Conservation (phyloP, 2,113 vertebrate genomes). For the Cinclus mexicanus region DNA sequence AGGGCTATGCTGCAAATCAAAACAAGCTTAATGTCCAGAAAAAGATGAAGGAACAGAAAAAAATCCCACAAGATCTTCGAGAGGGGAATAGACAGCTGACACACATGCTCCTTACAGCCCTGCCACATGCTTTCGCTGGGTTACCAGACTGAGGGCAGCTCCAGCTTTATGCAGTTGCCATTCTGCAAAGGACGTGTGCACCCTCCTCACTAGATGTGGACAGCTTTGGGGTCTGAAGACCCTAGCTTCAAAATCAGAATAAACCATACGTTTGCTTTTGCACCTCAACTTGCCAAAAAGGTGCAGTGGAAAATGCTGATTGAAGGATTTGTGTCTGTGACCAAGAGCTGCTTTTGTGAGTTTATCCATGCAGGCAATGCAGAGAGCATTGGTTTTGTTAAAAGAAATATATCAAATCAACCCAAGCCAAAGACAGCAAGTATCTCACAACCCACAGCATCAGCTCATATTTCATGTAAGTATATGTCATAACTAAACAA, state of each 20-base stretch:
- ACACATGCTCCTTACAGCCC: neutral
- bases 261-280: neutral
- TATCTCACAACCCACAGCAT: neutral
- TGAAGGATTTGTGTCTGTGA: neutral
- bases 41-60: neutral
- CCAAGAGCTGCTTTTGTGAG: neutral
- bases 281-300: neutral
- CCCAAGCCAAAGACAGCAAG: neutral
- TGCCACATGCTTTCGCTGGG: neutral
- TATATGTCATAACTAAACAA: neutral
- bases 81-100: neutral
- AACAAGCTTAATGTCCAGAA: neutral
- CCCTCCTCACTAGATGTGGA: neutral
- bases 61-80: neutral
- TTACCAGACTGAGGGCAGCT: rapidly evolving
- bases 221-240: neutral
- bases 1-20: neutral
- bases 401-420: neutral
- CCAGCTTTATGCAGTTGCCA: neutral
- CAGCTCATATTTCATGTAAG: neutral
- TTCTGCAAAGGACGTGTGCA: neutral
- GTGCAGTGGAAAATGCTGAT: rapidly evolving
- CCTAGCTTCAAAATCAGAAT: neutral
- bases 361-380: neutral
- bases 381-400: neutral